phyloP scores from a whole-genome alignment of 64 coral and sea anemone species.

The Dendronephthya gigantea region DNA sequence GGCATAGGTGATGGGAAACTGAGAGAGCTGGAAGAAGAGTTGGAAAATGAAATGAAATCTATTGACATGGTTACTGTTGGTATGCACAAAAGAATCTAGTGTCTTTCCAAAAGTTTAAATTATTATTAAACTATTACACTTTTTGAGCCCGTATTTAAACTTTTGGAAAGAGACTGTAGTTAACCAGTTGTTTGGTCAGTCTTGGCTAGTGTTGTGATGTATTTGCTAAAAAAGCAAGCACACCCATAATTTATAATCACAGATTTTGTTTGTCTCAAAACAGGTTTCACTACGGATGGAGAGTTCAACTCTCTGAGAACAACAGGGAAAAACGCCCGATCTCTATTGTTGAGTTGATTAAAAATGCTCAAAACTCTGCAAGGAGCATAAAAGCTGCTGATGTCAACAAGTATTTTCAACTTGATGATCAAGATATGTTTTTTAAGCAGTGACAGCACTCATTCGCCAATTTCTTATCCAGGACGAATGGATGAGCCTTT shows the following conservation, averaged over 20 bases:
- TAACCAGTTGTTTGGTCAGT: too few relatives aligned
- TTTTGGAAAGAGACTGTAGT: too few relatives aligned
- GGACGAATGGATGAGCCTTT: too few relatives aligned
- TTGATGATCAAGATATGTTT: neutral
- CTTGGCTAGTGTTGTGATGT: too few relatives aligned
- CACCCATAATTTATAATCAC: too few relatives aligned
- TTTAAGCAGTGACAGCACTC: too few relatives aligned
- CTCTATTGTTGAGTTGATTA: neutral
- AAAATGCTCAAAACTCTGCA: neutral
- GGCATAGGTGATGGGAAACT: conserved; percentile 30
- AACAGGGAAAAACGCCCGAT: too few relatives aligned
- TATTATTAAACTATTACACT: too few relatives aligned
- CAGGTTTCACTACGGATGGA: neutral
- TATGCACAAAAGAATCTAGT: neutral
- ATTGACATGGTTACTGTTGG: conserved; percentile 23
- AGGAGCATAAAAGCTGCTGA: neutral
- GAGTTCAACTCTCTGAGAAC: neutral
- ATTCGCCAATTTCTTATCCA: too few relatives aligned
- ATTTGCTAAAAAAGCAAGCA: too few relatives aligned
- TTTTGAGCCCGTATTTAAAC: too few relatives aligned
- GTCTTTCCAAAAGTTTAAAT: too few relatives aligned
- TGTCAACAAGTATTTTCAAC: neutral
- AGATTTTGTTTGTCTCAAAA: neutral
- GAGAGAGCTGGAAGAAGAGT: conserved; percentile 18
- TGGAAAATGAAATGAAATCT: conserved; percentile 27